Percentiles rank a stretch among this genome's conserved stretches.
These are phyloP conservation scores for Drosophila navojoa DNA, from an alignment of 1,140 invertebrate genomes.

Conservation along the genomic window DNA sequence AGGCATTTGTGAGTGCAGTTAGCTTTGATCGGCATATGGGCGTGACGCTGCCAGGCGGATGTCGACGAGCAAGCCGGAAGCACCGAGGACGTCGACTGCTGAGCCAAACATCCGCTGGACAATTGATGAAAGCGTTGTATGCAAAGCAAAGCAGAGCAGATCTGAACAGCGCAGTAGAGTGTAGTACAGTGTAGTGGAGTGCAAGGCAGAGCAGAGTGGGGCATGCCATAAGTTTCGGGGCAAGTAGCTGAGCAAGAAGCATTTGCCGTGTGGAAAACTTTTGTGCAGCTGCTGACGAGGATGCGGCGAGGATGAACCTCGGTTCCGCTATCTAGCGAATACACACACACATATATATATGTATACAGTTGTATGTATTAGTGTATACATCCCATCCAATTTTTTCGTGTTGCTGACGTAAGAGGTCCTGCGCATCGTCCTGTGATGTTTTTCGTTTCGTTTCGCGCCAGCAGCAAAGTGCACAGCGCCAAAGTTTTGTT, in stretches of 20 bases:
- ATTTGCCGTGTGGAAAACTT: slow-evolving; percentile 78
- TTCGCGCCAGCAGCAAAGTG: slow-evolving; percentile 73
- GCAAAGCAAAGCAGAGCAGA: slow-evolving; percentile 43
- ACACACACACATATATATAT: background rate
- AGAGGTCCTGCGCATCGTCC: slow-evolving; percentile 68
- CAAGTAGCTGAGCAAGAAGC: slow-evolving; percentile 60
- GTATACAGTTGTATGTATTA: background rate
- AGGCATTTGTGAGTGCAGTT: slow-evolving; percentile 77
- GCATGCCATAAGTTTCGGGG: slow-evolving; percentile 33
- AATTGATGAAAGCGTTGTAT: slow-evolving; percentile 77
- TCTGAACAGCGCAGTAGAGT: slow-evolving; percentile 9
- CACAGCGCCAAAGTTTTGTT: slow-evolving; percentile 77
- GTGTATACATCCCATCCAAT: slow-evolving; percentile 18
- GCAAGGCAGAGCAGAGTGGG: background rate
- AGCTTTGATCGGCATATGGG: slow-evolving; percentile 67
- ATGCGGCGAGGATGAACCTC: slow-evolving; percentile 6
- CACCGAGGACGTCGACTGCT: slow-evolving; percentile 40
- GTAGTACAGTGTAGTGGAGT: background rate
- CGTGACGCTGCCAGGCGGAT: slow-evolving; percentile 27
- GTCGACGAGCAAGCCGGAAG: slow-evolving; percentile 19
- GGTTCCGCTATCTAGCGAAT: slow-evolving; percentile 16
- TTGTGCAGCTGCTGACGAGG: slow-evolving; percentile 67
- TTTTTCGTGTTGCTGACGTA: slow-evolving; percentile 13
- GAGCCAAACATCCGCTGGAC: slow-evolving; percentile 77
- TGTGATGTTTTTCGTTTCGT: slow-evolving; percentile 71